These are phyloP conservation scores for Mesopsocus fuscifrons DNA, from an alignment of 2,888 invertebrate genomes.

Conservation along the genomic window DNA sequence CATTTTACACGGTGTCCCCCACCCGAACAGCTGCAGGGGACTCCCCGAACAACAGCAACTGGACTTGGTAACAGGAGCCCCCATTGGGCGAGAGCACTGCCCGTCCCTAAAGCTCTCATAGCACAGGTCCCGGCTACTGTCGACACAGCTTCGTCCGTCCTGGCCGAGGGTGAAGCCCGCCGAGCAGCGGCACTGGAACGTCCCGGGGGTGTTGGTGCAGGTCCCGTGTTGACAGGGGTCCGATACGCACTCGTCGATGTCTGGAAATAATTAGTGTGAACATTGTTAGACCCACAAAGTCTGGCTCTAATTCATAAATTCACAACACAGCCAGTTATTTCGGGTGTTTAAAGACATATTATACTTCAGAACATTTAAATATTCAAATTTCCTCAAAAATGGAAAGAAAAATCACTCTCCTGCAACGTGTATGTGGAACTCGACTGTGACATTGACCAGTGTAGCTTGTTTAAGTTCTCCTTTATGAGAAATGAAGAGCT, in stretches of 20 bases:
- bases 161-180: slow-evolving; percentile 47
- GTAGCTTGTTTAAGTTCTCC: too few relatives aligned
- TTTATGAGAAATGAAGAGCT: too few relatives aligned
- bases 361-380: too few relatives aligned
- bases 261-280: slow-evolving; percentile 27
- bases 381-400: too few relatives aligned
- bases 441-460: too few relatives aligned
- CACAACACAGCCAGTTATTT: too few relatives aligned
- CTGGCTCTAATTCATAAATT: too few relatives aligned
- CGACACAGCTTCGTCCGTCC: slow-evolving; percentile 61
- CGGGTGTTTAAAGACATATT: too few relatives aligned
- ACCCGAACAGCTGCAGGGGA: slow-evolving; percentile 48
- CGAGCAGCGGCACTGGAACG: slow-evolving; percentile 48
- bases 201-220: slow-evolving; percentile 49
- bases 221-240: slow-evolving; percentile 46
- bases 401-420: too few relatives aligned
- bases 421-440: too few relatives aligned
- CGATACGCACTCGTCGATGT: slow-evolving; percentile 47
- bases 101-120: slow-evolving; percentile 60
- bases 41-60: slow-evolving; percentile 62
- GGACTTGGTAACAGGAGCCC: slow-evolving; percentile 60
- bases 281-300: too few relatives aligned
- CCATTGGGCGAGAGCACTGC: slow-evolving; percentile 55
- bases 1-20: slow-evolving; percentile 61
- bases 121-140: slow-evolving; percentile 63